Base-by-base conservation (phyloP, 2,888 invertebrate species). In the Ophion costatus region DNA sequence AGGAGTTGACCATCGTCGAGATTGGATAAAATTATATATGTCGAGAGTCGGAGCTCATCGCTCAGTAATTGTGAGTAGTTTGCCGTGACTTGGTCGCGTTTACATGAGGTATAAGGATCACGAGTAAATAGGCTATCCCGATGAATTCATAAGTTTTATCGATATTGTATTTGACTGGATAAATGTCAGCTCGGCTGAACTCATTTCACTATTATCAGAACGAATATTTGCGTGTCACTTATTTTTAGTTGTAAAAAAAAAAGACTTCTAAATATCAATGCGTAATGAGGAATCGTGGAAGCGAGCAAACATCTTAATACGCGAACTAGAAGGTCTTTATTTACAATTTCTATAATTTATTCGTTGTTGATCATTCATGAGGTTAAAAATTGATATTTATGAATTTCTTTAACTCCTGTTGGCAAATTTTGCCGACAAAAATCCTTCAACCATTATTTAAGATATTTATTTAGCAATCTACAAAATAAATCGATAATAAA, bases 31-130 rank as follows among this genome's bases (percentile, higher is more conserved):
- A 59, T 22, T 73, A n/a, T 59, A 24, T 38, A 45, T 2, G 11
- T 3, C 14, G 45, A 14, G 45, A 45, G 45, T 29, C 29, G 10
- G 29, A 64, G 20, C 45, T 59, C 64, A 20, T 29, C 51, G 51
- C n/a, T 63, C 51, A 20, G 33, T 75, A 51, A 76, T 67, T 67
- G 24, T 56, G 14, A 77, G 22, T 5, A 5, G 14, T 45, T n/a
- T 73, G 14, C 59, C 77, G 59, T 67, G 66, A 77, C 57, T 17
- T 5, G 9, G 7, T 57, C 69, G 29, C 59, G 45, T 69, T 69
- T 61, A 56, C 69, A 45, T 69, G 45, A 11, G 17, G 24, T 45
- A 45, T 22, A 24, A 45, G 24, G 17, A 69, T 24, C 51, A 45
- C 51, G 20, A 69, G 45, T 24, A 22, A 67, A 67, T 45, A 20